Conservation (phyloP, 2,797 vertebrate genomes). For the Pseudotriccus pelzelni region DNA sequence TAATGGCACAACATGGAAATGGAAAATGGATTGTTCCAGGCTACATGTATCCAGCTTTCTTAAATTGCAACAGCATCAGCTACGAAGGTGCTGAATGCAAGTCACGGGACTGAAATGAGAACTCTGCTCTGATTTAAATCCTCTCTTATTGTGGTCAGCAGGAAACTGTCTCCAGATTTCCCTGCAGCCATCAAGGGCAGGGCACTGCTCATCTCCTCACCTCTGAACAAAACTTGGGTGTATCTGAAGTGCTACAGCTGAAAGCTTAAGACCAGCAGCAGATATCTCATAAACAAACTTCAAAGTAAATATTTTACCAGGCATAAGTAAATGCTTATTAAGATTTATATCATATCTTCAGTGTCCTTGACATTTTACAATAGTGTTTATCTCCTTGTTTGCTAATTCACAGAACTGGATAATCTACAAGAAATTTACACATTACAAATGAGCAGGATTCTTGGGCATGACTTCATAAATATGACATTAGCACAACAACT, state of each 20-base stretch:
- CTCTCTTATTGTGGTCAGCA: background rate
- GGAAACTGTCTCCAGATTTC: background rate
- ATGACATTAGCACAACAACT: background rate
- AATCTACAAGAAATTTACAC: slow-evolving; percentile 12
- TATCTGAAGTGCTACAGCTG: background rate
- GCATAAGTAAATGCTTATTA: background rate
- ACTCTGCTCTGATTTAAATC: background rate
- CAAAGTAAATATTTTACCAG: slow-evolving; percentile 20
- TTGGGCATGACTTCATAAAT: background rate
- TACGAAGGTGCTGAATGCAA: background rate
- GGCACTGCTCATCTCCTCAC: background rate
- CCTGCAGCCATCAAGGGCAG: accelerated
- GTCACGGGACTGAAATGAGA: background rate
- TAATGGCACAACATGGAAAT: background rate
- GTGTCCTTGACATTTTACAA: slow-evolving; percentile 35
- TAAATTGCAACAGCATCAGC: background rate
- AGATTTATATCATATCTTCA: background rate
- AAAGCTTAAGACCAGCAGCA: background rate
- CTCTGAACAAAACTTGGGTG: background rate
- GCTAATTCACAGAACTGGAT: background rate
- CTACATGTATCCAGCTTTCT: background rate
- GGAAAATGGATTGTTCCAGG: background rate
- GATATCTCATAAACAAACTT: background rate
- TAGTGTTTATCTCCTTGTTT: slow-evolving; percentile 6
- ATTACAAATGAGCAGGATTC: background rate